Base-by-base conservation (phyloP, 2,888 invertebrate species). In the Andricus quercusramuli region DNA sequence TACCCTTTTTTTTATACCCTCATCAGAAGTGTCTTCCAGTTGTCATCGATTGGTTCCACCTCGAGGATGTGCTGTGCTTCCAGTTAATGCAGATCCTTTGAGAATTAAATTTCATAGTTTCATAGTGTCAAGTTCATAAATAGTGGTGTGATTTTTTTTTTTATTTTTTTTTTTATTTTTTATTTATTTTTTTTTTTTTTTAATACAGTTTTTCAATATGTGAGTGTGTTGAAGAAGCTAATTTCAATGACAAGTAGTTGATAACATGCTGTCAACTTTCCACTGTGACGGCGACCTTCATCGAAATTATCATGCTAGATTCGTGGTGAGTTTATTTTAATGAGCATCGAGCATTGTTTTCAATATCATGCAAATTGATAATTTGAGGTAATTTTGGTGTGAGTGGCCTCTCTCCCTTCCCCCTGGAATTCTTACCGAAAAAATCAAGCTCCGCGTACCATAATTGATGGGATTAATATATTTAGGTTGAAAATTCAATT, bases 231-330 rank as follows among this genome's bases (percentile, higher is more conserved):
- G 25, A 25, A 13, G 25, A 15, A 25, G 3, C 4, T 25, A 25
- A 25, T 62, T 13, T 25, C 5, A 62, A 25, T 68, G 68, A 68
- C 9, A n/a, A 68, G 44, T 41, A 13, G 68, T 68, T 68, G 44
- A 68, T 51, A 88, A 84, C 82, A 88, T 88, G 88, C 83, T 89
- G 84, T 88, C 89, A 20, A 89, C 88, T 41, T 88, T 88, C 32
- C 88, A 85, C 80, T 86, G 87, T 82, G 85, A 86, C 82, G 84
- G 85, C 20, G 85, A 86, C 65, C 82, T 85, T 41, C 86, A 88
- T 82, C 87, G 77, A 41, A 78, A 82, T 79, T 68, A 74, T 67
- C 79, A 78, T 44, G 67, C 17, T 67, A 79, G 80, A 80, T 79
- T 76, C 47, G 25, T 44, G 79, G 82, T 80, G 81, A 81, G 83